Evolutionary conservation across 2,888 invertebrate species (phyloP).

Genomic region (Spilarctia lutea): DNA sequence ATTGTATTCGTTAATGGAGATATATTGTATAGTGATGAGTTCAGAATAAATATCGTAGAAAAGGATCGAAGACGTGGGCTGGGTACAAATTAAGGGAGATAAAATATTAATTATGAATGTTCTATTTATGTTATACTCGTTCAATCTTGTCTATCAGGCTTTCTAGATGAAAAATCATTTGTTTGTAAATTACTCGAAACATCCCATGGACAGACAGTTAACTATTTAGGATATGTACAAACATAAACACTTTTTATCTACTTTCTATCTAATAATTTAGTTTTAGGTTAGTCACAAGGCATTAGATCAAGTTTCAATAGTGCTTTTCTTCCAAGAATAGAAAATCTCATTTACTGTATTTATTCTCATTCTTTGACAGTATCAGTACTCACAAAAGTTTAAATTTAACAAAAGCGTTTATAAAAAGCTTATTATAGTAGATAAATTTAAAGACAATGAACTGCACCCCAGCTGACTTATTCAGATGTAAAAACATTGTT

Average conservation of each 20-base stretch:
- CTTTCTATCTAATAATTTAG: no score
- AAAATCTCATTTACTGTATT: background rate
- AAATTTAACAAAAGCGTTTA: background rate
- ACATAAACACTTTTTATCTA: no score
- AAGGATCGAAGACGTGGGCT: background rate
- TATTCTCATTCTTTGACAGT: background rate
- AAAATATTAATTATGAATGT: background rate
- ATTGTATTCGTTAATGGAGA: constrained; percentile 34
- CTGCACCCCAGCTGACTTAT: constrained; percentile 7
- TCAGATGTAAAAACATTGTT: constrained; percentile 7
- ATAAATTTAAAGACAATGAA: background rate
- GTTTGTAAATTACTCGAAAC: background rate
- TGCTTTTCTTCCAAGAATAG: background rate
- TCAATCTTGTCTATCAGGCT: background rate
- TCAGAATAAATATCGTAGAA: background rate
- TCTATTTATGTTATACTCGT: background rate
- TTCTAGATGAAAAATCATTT: background rate
- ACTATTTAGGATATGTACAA: no score
- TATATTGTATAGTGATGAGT: constrained; percentile 23
- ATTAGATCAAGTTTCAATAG: no score
- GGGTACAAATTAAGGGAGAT: background rate
- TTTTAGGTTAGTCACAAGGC: no score
- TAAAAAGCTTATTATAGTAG: background rate
- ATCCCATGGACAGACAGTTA: background rate
- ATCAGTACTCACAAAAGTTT: background rate